Evolutionary conservation across 2,797 vertebrate species (phyloP), one percentile per base, ranked within the genome.

Genomic region (Heliangelus exortis): DNA sequence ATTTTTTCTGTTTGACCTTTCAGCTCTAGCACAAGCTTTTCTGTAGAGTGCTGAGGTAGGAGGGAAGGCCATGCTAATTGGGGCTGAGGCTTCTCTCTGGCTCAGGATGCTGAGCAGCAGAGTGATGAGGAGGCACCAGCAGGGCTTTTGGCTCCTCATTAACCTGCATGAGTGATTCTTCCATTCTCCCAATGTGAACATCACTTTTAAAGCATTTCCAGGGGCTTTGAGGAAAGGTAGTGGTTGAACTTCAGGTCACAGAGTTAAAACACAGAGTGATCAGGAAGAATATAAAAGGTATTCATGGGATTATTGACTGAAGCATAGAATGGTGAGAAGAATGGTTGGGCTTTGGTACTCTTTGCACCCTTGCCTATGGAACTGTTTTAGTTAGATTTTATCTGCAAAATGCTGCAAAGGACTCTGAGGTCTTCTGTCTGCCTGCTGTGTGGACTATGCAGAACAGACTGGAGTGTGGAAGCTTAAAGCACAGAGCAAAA

Each of bases 1-100:
- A 0, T 85, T 94, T 88, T 84, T 90, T 77, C 54, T 86, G 29
- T 80, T 77, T 96, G 94, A 91, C 93, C 95, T 95, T 94, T 94
- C 80, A 84, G 65, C 53, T 62, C 58, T 69, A 72, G 28, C 45
- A 6, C 63, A 8, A 43, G 51, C 55, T 91, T 43, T 89, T 50
- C 33, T 68, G 28, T 41, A 15, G 58, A 62, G 75, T 20, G 23
- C 69, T 79, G 57, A 51, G 34, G 28, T 16, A 28, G 68, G 28
- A 89, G 39, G 34, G 16, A 36, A 73, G 61, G 51, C 36, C 33
- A 25, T 0, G 0, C 8, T 53, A 28, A 21, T 36, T 0, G 0
- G 73, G 68, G 71, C 76, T 54, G 53, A 62, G 39, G 41, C 5
- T 22, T 69, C 45, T 77, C 17, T 57, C 45, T 87, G 71, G 41